Evolutionary conservation across 2,797 vertebrate genomes (phyloP), one percentile per base, ranked within the genome.

Genomic region (Hylomyscus alleni): DNA sequence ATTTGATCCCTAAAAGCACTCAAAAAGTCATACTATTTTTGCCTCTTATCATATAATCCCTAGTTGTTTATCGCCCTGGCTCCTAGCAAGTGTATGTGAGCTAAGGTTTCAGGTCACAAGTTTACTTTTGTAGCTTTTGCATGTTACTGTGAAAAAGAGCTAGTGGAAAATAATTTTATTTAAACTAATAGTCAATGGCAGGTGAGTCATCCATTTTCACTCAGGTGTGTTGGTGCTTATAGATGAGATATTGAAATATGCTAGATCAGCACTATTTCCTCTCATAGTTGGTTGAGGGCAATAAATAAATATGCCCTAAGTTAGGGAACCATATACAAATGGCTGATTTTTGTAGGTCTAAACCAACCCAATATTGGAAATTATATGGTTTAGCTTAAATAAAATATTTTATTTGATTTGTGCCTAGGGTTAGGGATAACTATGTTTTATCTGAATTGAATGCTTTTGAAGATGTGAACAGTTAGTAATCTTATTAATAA

Each of bases 161-260:
- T 81, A 93, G 31, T 81, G 80, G 83, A 92, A 93, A 94, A 82
- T 95, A 1, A 58, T 95, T 95, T 95, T 89, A 37, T 90, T 93
- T 93, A 54, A 91, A 95, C 37, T 91, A 86, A 58, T 60, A 85
- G 58, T 6, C 40, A 94, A 20, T 40, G 62, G 60, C 97, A 89
- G 76, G 75, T 54, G 14, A 94, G 65, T 87, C 29, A 5, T 87
- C 29, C 24, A 65, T 15, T 88, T 90, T 90, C 34, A 17, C 81
- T 77, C 56, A 82, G 20, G 15, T 37, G 1, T 12, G 4, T 65
- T 76, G n/a, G 37, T 93, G 24, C 22, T 77, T 13, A 13, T 44
- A 90, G 37, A 14, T 93, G 37, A 95, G 69, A 87, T 65, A 19
- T 22, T 94, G 31, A 34, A 4, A 77, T 89, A 72, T 22, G 78